These are phyloP conservation scores for Fregata magnificens DNA, from an alignment of 2,113 vertebrate species.

Conservation along the genomic window DNA sequence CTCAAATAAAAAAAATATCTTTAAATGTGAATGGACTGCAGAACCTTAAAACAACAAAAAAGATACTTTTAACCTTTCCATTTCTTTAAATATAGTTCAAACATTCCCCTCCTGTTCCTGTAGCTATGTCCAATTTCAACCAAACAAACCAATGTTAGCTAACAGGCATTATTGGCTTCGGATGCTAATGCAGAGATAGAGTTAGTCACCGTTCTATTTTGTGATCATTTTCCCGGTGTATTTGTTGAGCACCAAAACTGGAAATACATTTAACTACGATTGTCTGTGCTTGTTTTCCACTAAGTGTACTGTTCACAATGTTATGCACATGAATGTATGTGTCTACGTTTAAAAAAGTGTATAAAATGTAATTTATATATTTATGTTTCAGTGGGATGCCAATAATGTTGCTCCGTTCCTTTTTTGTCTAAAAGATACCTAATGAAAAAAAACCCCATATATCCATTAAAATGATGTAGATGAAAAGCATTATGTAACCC, in stretches of 20 bases:
- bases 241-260: conserved; percentile 65
- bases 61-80: conserved; percentile 12
- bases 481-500: conserved; percentile 53
- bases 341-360: conserved; percentile 68
- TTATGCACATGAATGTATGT: conserved; percentile 70
- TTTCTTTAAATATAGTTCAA: conserved; percentile 36
- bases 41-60: background rate
- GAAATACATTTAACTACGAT: conserved; percentile 58
- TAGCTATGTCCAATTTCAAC: conserved; percentile 12
- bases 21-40: conserved; percentile 3
- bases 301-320: conserved; percentile 50
- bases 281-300: conserved; percentile 64
- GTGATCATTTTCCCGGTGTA: conserved; percentile 52
- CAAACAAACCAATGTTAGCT: conserved; percentile 34
- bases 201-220: conserved; percentile 42
- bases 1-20: background rate
- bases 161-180: conserved; percentile 44
- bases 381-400: conserved; percentile 67
- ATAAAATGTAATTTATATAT: conserved; percentile 70
- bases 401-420: conserved; percentile 53
- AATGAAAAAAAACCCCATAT: conserved; percentile 41
- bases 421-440: conserved; percentile 48
- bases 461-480: conserved; percentile 57
- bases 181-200: conserved; percentile 45
- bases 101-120: background rate